Evolutionary conservation across 30 jellyfish, hydroid and myxozoan species (phyloP), one percentile per base, ranked within the genome.

Genomic region (Pelagia noctiluca): DNA sequence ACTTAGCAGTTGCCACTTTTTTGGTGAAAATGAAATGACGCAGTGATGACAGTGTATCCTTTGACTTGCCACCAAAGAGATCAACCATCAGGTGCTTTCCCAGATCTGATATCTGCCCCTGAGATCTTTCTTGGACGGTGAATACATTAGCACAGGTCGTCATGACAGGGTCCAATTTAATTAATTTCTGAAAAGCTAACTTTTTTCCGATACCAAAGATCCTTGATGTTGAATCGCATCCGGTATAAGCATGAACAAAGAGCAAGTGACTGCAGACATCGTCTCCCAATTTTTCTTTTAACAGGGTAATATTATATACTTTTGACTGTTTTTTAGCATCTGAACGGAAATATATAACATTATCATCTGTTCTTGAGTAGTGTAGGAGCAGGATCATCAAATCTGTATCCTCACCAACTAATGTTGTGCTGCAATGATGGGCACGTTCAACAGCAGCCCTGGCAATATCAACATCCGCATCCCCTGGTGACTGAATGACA

Each of bases 401-500:
- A n/a, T n/a, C n/a, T n/a, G n/a, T n/a, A n/a, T n/a, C n/a, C n/a
- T n/a, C n/a, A n/a, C n/a, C n/a, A n/a, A n/a, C n/a, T n/a, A n/a
- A n/a, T n/a, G n/a, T n/a, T n/a, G n/a, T n/a, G n/a, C n/a, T n/a
- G n/a, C n/a, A n/a, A n/a, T n/a, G n/a, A n/a, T n/a, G n/a, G n/a
- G n/a, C n/a, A n/a, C n/a, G n/a, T n/a, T n/a, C n/a, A n/a, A n/a
- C n/a, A n/a, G n/a, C n/a, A n/a, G n/a, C n/a, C n/a, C n/a, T n/a
- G n/a, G n/a, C n/a, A n/a, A n/a, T n/a, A n/a, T n/a, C n/a, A n/a
- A n/a, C n/a, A n/a, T n/a, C 68, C 68, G 68, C 68, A 52, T 3
- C 68, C 68, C 68, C 68, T 52, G 68, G 68, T 52, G 68, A 52
- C 68, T 52, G 68, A 52, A 52, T 52, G 68, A 52, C 68, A 52